Evolutionary conservation across 2,113 vertebrate species (phyloP), one percentile per base, ranked within the genome.

Genomic region (Cavia aperea): DNA sequence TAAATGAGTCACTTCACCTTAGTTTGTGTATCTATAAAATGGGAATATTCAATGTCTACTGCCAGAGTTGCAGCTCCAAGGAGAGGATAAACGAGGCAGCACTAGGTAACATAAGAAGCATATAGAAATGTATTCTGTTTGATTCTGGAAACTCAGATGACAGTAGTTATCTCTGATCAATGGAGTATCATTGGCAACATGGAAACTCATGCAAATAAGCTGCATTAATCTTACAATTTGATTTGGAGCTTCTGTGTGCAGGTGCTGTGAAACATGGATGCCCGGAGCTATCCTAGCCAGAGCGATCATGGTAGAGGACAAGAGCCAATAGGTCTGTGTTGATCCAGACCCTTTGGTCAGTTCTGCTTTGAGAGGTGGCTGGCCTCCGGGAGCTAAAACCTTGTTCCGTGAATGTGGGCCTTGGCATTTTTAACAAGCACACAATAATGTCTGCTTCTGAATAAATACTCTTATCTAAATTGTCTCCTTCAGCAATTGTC

Each of bases 301-400:
- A 87, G 86, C 93, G 58, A 77, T 86, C n/a, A 54, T 26, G 43
- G 49, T 31, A 43, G 7, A 84, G 91, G 89, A 84, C 23, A 31
- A 56, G 26, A 77, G 89, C 81, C 93, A 89, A 70, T 18, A 72
- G 75, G n/a, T 54, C 46, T 78, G n/a, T 33, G n/a, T 43, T 78
- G 31, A 39, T 72, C 78, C 46, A 88, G 78, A 72, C 62, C 43
- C 16, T 66, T 66, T 63, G 94, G 72, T 89, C 46, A 58, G 78
- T 95, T 77, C 73, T 83, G 60, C 56, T 88, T 90, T n/a, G 51
- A 92, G 88, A 91, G 39, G 49, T 85, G 81, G 81, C 89, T 89
- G 65, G 77, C 5, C 68, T 91, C 79, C 62, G 70, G 72, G 43
- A 89, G 33, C 46, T 65, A 65, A 88, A 93, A 77, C 36, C 70